Evolutionary conservation across 2,797 vertebrate species (phyloP), one percentile per base, ranked within the genome.

Genomic region (Cyclopterus lumpus): DNA sequence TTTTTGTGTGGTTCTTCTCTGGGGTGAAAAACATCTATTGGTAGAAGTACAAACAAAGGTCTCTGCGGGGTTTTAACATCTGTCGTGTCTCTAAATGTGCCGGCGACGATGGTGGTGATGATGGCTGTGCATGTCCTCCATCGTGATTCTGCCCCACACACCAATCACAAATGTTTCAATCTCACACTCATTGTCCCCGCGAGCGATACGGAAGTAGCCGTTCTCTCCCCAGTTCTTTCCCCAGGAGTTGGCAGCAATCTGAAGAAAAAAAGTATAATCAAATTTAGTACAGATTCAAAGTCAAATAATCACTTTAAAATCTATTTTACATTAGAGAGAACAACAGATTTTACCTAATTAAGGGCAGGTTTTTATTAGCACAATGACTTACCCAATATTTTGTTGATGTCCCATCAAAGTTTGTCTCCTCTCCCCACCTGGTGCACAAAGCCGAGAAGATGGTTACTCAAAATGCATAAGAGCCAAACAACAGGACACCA

Each of bases 221-320:
- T 92, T 85, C 88, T 99, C 97, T 0, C 98, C 98, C 98, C 98
- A 99, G 78, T 94, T 95, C 61, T 95, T 97, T 26, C 97, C 98
- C 98, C 98, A 99, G 0, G 98, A 99, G 92, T 99, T 99, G 84
- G 97, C 97, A 0, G 96, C 98, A 0, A 95, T 96, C 98, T 99
- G 93, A 11, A 74, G n/a, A 63, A 75, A n/a, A 55, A 68, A 67
- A 54, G 38, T 22, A 20, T 2, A 34, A 8, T 53, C 7, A 58
- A 42, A 49, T 1, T 32, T 22, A 48, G 15, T 11, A 46, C 5
- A n/a, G 16, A 40, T 72, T 77, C 30, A 12, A 0, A 51, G 32
- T 26, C 11, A 7, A 30, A 38, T n/a, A 69, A 49, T 46, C 11
- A 6, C 16, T 38, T 76, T 46, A 34, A 53, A 65, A 54, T 22